Evolutionary conservation across 2,797 vertebrate species (phyloP).

Genomic region (Chelidonichthys spinosus): DNA sequence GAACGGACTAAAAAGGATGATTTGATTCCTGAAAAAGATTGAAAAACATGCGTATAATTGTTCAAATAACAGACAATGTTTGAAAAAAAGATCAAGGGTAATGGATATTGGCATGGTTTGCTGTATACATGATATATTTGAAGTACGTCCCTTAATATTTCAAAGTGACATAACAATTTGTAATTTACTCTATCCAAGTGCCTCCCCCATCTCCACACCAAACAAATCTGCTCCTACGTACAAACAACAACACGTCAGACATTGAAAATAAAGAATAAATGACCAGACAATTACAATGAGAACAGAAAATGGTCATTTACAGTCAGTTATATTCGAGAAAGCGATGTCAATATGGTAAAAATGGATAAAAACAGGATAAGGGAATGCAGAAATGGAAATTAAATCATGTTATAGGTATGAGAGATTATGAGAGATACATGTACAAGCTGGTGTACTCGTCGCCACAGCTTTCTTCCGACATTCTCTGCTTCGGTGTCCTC

Average conservation of each 20-base stretch:
- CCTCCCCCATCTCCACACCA: conserved; percentile 54
- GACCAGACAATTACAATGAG: conserved; percentile 69
- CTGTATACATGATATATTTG: conserved; percentile 42
- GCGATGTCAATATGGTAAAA: conserved; percentile 65
- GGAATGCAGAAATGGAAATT: conserved; percentile 56
- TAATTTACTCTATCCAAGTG: conserved; percentile 54
- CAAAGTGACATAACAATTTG: conserved; percentile 48
- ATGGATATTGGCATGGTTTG: conserved; percentile 42
- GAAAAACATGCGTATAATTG: conserved; percentile 17
- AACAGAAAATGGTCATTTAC: conserved; percentile 75
- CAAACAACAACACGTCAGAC: conserved; percentile 57
- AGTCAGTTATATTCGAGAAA: conserved; percentile 74
- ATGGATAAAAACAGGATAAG: conserved; percentile 52
- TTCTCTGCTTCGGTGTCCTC: conserved; percentile 66
- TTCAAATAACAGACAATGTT: conserved; percentile 17
- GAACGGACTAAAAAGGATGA: conserved; percentile 49
- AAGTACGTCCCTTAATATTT: conserved; percentile 65
- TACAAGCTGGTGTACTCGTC: conserved; percentile 68
- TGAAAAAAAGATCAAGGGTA: conserved; percentile 8
- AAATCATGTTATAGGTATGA: conserved; percentile 55
- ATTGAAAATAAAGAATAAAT: conserved; percentile 62
- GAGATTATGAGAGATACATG: conserved; percentile 70
- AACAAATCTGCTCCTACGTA: conserved; percentile 65
- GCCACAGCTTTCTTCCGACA: conserved; percentile 72
- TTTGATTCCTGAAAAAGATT: conserved; percentile 39